Base-by-base conservation (phyloP, 1,140 invertebrate species). In the Nasonia giraulti region DNA sequence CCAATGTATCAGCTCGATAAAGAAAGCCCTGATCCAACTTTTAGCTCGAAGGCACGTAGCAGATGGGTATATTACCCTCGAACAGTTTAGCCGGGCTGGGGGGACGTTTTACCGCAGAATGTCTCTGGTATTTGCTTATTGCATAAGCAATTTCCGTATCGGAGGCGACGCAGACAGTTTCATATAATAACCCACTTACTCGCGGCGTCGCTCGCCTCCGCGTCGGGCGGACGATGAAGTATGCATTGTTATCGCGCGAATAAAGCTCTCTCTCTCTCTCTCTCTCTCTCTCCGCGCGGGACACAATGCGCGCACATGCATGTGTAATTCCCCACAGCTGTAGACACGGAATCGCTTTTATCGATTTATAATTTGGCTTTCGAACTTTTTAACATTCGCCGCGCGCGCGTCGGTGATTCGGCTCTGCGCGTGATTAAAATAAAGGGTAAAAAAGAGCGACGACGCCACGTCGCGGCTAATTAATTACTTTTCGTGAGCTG, bases 111-210 rank as follows among this genome's bases (percentile, higher is more conserved):
- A 86, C 84, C 87, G 83, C 88, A 87, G 86, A 88, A 88, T 86
- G 87, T 90, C 89, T 89, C 88, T 90, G 88, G 88, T 91, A 91
- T 92, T 92, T 91, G 89, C 91, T 91, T 91, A 92, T 91, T 92
- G 90, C 90, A 92, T 91, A 90, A 92, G 91, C 91, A 91, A 91
- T 92, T 91, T 91, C 91, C 91, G 89, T 87, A 87, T 90, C 90
- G 90, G 87, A 89, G 87, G 87, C 85, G 86, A 87, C 88, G 88
- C 89, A 91, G 88, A 91, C 89, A 90, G 88, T 90, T 90, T 89
- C 90, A 90, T 90, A 91, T 92, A 91, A 92, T 91, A 91, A 91
- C 88, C 89, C 90, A 92, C 91, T 91, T 91, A 91, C 89, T 77
- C 76, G 62, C 7, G 6, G 12, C 14, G n/a, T 12, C 20, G 6